Percentiles rank a stretch among this genome's conserved stretches.
phyloP scores from a whole-genome alignment of 2,888 invertebrate genomes.

The Escarpia spicata region DNA sequence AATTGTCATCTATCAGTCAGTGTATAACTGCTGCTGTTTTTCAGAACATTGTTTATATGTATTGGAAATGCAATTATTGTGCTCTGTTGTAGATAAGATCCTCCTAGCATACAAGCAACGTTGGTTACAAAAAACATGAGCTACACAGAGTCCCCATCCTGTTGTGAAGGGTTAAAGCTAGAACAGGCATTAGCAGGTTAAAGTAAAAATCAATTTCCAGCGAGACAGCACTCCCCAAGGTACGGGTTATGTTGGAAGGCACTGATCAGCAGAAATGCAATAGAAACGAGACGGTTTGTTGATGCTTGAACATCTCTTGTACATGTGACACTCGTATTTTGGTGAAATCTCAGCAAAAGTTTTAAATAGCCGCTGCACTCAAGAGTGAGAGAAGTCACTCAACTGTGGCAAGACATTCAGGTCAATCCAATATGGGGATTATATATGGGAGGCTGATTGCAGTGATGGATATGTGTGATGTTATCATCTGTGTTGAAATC shows the following conservation, averaged over 20 bases:
- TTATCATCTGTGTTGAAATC: not conserved
- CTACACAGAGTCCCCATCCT: not conserved
- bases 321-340: not conserved
- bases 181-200: not conserved
- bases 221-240: not conserved
- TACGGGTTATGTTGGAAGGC: not conserved
- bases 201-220: not conserved
- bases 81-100: not conserved
- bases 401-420: too few species aligned
- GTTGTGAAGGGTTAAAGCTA: not conserved
- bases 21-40: too few species aligned
- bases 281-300: not conserved
- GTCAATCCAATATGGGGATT: too few species aligned
- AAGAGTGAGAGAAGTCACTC: not conserved
- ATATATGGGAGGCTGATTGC: not conserved
- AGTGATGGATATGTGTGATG: not conserved
- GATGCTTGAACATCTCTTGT: not conserved
- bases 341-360: not conserved
- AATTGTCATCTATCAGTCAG: too few species aligned
- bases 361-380: not conserved
- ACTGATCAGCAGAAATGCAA: not conserved
- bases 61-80: too few species aligned
- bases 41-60: too few species aligned
- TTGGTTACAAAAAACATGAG: not conserved
- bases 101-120: not conserved